Conservation (phyloP, 2,113 vertebrate species). For the Phaethon lepturus region DNA sequence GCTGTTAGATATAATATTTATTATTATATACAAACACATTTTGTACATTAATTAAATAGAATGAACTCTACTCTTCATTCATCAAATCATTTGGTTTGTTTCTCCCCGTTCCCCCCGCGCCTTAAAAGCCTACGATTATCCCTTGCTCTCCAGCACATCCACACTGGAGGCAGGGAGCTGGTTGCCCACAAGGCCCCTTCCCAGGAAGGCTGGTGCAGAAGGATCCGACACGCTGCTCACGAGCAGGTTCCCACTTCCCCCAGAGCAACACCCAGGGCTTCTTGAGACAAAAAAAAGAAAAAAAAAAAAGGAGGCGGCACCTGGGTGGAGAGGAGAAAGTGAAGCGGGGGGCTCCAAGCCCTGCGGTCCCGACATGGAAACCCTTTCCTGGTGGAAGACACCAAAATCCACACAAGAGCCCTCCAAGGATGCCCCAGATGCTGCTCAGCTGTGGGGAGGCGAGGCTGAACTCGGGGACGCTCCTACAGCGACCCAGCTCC, state of each 20-base stretch:
- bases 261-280: background rate
- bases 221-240: background rate
- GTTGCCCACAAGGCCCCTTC: background rate
- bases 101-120: background rate
- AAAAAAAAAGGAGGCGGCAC: fast-evolving
- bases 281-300: background rate
- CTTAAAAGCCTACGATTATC: background rate
- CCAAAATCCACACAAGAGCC: fast-evolving
- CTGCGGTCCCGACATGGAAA: fast-evolving
- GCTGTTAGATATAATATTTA: slow-evolving; percentile 76
- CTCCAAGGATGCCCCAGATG: fast-evolving
- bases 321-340: background rate
- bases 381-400: background rate
- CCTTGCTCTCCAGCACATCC: background rate
- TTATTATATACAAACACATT: slow-evolving; percentile 84
- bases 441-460: background rate
- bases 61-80: slow-evolving; percentile 69
- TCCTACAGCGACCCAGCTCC: background rate
- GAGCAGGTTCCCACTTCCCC: background rate
- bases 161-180: background rate
- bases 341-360: background rate
- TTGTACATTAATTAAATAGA: slow-evolving; percentile 82
- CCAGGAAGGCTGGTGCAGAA: background rate
- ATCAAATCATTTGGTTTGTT: slow-evolving; percentile 41
- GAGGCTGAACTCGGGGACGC: fast-evolving